Conservation (phyloP, 35 echinoderm and acorn worm genomes). For the Heliocidaris tuberculata region DNA sequence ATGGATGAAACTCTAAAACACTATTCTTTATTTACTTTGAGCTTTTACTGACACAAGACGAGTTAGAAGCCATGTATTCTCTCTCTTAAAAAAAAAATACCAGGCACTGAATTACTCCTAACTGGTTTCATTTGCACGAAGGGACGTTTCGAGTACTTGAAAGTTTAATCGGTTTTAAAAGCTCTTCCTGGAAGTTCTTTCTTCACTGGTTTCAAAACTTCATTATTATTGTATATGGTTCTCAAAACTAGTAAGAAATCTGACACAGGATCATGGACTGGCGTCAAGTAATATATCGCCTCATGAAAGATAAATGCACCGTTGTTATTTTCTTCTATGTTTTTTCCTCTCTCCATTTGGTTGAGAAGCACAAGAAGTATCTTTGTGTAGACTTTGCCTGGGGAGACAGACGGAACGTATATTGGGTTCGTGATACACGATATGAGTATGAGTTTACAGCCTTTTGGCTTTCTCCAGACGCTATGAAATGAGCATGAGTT, state of each 20-base stretch:
- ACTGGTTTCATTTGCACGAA: not conserved
- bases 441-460: no score
- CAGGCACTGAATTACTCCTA: not conserved
- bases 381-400: no score
- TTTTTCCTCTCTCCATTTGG: no score
- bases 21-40: no score
- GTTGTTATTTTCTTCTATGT: not conserved
- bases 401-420: no score
- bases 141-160: not conserved
- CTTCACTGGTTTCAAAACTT: not conserved
- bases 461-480: no score
- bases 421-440: no score
- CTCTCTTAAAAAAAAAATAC: not conserved
- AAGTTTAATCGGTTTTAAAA: not conserved
- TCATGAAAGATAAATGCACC: not conserved
- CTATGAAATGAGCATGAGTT: no score
- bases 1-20: no score
- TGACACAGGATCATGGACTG: not conserved
- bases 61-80: no score
- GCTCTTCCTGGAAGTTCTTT: not conserved
- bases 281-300: not conserved
- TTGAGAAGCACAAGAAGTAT: no score
- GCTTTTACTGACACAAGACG: no score
- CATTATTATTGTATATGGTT: not conserved
- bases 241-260: not conserved